Percentiles rank a stretch among this genome's conserved stretches.
Conservation (phyloP, 2,888 invertebrate genomes). For the Octodonta nipae region DNA sequence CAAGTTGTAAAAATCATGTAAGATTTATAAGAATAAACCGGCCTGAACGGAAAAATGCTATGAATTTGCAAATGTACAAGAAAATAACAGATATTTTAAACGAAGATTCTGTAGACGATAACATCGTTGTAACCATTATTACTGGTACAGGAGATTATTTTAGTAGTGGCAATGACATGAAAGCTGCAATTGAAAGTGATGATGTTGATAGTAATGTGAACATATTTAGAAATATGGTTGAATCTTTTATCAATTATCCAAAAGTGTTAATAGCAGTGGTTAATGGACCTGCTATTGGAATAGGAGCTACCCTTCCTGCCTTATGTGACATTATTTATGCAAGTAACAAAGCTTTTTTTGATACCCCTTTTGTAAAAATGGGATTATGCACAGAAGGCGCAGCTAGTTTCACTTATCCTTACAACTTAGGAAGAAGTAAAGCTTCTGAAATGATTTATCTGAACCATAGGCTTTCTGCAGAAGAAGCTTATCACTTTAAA, state of each 20-base stretch:
- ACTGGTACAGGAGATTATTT: slow-evolving; percentile 73
- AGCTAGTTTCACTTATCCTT: slow-evolving; percentile 74
- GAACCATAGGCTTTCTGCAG: slow-evolving; percentile 62
- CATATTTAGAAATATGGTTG: slow-evolving; percentile 42
- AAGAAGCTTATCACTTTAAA: slow-evolving; percentile 64
- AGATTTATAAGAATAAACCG: slow-evolving; percentile 56
- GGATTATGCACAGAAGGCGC: slow-evolving; percentile 81
- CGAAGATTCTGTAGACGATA: slow-evolving; percentile 53
- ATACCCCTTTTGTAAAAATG: slow-evolving; percentile 73
- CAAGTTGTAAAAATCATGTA: no score
- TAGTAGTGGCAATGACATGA: slow-evolving; percentile 72
- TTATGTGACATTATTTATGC: slow-evolving; percentile 83
- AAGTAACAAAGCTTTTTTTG: slow-evolving; percentile 72
- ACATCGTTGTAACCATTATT: slow-evolving; percentile 55
- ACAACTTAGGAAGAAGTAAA: slow-evolving; percentile 69
- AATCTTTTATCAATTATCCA: slow-evolving; percentile 70
- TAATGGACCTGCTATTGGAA: slow-evolving; percentile 90
- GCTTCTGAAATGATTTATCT: slow-evolving; percentile 42
- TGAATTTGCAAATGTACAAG: slow-evolving; percentile 53
- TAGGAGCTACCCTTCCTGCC: slow-evolving; percentile 71
- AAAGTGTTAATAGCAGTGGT: slow-evolving; percentile 78
- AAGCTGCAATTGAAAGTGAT: slow-evolving; percentile 8
- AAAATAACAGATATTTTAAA: slow-evolving; percentile 50
- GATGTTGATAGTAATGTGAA: slow-evolving; percentile 6
- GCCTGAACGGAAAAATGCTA: slow-evolving; percentile 68